phyloP scores from a whole-genome alignment of 2,797 vertebrate species.

The Hybognathus amarus region DNA sequence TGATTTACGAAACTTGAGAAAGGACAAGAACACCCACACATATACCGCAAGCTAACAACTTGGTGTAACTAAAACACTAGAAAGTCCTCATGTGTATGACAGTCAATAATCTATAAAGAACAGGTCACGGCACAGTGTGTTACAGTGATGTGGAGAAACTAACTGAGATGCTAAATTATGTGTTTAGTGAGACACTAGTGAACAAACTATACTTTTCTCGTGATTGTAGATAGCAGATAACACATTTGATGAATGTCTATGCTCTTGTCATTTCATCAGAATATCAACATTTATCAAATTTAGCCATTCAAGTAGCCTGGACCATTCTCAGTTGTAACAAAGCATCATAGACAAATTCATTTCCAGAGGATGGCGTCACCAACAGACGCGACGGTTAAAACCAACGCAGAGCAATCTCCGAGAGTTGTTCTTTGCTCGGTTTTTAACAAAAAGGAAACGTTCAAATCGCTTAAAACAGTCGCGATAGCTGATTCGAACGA shows the following conservation, averaged over 20 bases:
- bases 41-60: not conserved
- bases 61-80: slow-evolving; percentile 7
- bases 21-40: slow-evolving; percentile 9
- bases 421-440: too few species aligned
- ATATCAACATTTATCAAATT: not conserved
- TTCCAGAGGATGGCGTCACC: too few species aligned
- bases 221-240: not conserved
- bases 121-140: not conserved
- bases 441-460: too few species aligned
- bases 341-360: too few species aligned
- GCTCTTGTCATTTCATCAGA: not conserved
- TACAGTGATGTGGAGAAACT: not conserved
- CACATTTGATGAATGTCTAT: not conserved
- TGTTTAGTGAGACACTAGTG: not conserved
- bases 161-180: not conserved
- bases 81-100: slow-evolving; percentile 14
- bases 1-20: slow-evolving; percentile 62
- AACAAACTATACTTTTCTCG: not conserved
- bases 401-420: too few species aligned
- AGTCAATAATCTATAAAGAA: slow-evolving; percentile 22
- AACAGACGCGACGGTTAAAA: too few species aligned
- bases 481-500: too few species aligned
- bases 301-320: not conserved
- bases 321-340: too few species aligned
- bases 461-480: too few species aligned